Conservation (phyloP, 2,113 vertebrate genomes). For the Nothoprocta perdicaria region DNA sequence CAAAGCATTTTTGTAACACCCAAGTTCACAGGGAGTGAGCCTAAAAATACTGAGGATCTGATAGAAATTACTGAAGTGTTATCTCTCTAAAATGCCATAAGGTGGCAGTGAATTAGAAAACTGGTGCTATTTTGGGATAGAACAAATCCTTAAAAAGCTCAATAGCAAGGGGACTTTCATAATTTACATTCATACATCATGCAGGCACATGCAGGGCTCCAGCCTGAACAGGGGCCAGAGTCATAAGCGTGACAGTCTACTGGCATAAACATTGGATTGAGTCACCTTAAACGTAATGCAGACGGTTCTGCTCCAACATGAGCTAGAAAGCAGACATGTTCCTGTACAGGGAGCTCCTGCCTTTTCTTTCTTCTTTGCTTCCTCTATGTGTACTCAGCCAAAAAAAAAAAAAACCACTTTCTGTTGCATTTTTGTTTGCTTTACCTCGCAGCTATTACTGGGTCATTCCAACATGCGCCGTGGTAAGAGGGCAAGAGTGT, state of each 20-base stretch:
- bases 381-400: background rate
- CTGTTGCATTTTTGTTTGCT: background rate
- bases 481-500: background rate
- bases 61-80: slow-evolving; percentile 25
- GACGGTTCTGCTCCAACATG: background rate
- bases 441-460: background rate
- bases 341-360: background rate
- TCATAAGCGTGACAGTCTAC: background rate
- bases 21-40: background rate
- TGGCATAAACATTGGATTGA: background rate
- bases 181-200: background rate
- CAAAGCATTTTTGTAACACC: background rate
- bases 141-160: slow-evolving; percentile 25
- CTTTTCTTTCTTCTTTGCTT: background rate
- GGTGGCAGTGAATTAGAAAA: slow-evolving; percentile 66
- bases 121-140: background rate
- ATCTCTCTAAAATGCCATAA: slow-evolving; percentile 59
- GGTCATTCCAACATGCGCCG: background rate
- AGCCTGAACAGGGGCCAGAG: background rate
- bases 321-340: background rate
- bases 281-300: fast-evolving
- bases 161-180: background rate
- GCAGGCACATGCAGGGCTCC: background rate
- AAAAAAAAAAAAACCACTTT: background rate
- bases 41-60: fast-evolving